phyloP scores from a whole-genome alignment of 2,113 vertebrate species.

The Heterotis niloticus region DNA sequence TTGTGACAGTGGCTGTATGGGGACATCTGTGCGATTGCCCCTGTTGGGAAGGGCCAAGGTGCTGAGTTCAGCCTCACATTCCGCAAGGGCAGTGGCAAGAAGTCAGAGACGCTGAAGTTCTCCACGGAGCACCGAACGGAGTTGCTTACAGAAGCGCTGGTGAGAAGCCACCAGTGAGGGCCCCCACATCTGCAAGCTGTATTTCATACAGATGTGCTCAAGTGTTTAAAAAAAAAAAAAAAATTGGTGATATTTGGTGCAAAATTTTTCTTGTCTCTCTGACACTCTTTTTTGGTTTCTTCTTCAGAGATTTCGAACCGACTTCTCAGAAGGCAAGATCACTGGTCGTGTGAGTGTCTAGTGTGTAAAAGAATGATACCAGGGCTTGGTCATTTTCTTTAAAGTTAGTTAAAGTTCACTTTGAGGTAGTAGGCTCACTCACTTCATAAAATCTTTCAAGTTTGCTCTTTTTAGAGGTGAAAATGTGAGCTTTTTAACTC shows the following conservation, averaged over 20 bases:
- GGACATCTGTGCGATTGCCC: slow-evolving; percentile 91
- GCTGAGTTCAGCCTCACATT: slow-evolving; percentile 96
- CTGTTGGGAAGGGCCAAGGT: slow-evolving; percentile 94
- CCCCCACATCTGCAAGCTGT: no score
- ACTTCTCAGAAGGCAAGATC: slow-evolving; percentile 98
- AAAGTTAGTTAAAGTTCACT: no score
- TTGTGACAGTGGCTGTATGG: slow-evolving; percentile 90
- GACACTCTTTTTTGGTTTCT: slow-evolving; percentile 32
- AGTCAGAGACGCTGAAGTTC: slow-evolving; percentile 97
- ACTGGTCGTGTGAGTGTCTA: slow-evolving; percentile 86
- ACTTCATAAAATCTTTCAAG: no score
- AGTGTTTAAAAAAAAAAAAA: no score
- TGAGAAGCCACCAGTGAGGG: slow-evolving; percentile 55
- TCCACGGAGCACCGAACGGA: slow-evolving; percentile 97
- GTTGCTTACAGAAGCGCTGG: slow-evolving; percentile 95
- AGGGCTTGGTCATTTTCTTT: no score
- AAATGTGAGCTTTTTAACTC: no score
- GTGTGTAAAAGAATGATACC: not conserved
- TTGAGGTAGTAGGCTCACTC: no score
- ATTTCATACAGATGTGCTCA: no score
- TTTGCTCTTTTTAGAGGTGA: no score
- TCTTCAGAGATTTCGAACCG: slow-evolving; percentile 91
- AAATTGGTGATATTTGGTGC: no score
- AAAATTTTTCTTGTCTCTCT: not conserved
- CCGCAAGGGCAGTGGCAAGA: slow-evolving; percentile 92